Evolutionary conservation across 2,888 invertebrate genomes (phyloP).

Genomic region (Ectemnius cavifrons): DNA sequence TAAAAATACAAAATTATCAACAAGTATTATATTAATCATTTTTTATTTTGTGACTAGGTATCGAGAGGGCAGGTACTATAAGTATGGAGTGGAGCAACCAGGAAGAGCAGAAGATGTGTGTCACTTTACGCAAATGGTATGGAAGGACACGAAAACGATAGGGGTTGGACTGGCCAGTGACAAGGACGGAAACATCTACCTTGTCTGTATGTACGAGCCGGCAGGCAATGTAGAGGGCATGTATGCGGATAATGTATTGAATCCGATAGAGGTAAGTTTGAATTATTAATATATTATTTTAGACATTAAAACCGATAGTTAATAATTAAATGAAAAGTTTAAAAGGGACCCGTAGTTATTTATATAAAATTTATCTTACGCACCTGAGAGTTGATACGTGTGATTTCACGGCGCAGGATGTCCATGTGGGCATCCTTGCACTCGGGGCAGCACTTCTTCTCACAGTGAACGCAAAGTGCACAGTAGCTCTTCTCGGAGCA

Average conservation of each 20-base stretch:
- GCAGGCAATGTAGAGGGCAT: constrained; percentile 78
- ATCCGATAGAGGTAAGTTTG: constrained; percentile 23
- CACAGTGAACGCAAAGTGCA: constrained; percentile 95
- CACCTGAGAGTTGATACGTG: constrained; percentile 91
- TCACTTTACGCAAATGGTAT: constrained; percentile 82
- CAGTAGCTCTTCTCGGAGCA: constrained; percentile 96
- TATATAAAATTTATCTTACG: not conserved
- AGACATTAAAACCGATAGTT: too few species aligned
- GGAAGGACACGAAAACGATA: constrained; percentile 79
- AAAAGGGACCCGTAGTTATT: too few species aligned
- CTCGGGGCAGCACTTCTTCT: constrained; percentile 97
- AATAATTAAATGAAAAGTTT: too few species aligned
- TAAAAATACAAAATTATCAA: too few species aligned
- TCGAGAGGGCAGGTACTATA: constrained; percentile 64
- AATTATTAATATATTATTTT: not conserved
- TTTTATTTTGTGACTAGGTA: constrained; percentile 57
- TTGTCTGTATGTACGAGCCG: constrained; percentile 81
- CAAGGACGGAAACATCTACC: constrained; percentile 74
- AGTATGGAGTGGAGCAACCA: constrained; percentile 58
- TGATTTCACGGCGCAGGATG: constrained; percentile 93
- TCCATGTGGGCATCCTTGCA: constrained; percentile 98
- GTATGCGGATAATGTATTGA: constrained; percentile 63
- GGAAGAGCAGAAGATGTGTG: constrained; percentile 68
- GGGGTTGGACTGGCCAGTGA: constrained; percentile 79
- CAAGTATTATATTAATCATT: too few species aligned